Base-by-base conservation (phyloP, 2,797 vertebrate genomes). In the Enteromius paludinosus region DNA sequence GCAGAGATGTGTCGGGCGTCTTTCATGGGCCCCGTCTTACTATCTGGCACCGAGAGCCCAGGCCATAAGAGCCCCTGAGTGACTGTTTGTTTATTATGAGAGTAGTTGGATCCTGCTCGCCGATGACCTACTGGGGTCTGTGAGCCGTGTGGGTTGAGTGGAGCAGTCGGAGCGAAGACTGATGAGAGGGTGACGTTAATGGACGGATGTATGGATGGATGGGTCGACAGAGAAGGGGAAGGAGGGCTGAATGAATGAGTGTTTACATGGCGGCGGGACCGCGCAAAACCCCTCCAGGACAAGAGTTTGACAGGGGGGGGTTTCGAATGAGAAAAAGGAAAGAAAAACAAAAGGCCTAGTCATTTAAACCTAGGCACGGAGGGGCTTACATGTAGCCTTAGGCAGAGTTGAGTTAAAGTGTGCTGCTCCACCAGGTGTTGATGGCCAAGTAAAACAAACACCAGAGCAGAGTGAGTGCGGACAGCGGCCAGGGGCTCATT, bases 381-480 rank as follows among this genome's bases (percentile, higher is more conserved):
- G 92, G 89, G 90, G 92, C 93, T 94, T 93, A 92, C 72, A 92
- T 93, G 90, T 92, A 92, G 94, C 90, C 90, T 81, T 38, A 92
- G 93, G 91, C 86, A 91, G 88, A 84, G 89, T 87, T 87, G 92
- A 92, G 92, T 93, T 93, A 94, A 94, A 93, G 90, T 90, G 91
- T 90, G 90, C 92, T 88, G 87, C 90, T 92, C 91, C 92, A 92
- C 88, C 89, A 88, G 86, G 92, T 93, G 90, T 89, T 90, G 88
- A 88, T 88, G 90, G 93, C 94, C 94, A 95, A 94, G 90, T 92
- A 93, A 95, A 95, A 95, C 91, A 95, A 95, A 95, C 94, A 92
- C 89, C 91, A 85, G 87, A 64, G 25, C 49, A 47, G 85, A 91
- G 87, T 82, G 86, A 91, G 86, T 90, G 89, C 87, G 88, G 89